phyloP scores from a whole-genome alignment of 1,140 invertebrate genomes.

The Nasonia longicornis region DNA sequence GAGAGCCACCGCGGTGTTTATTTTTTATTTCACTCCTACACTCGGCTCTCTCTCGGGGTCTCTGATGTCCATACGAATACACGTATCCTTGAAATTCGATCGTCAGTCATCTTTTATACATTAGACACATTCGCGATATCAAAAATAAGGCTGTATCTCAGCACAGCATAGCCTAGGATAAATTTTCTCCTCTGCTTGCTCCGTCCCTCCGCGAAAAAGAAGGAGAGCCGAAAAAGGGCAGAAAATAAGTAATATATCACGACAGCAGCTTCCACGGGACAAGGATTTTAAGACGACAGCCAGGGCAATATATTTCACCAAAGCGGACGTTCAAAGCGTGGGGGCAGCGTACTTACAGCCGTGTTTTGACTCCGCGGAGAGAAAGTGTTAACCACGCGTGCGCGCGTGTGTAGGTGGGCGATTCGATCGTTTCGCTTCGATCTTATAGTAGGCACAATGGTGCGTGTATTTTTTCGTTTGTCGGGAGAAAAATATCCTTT shows the following conservation, averaged over 20 bases:
- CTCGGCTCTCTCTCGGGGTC: too few relatives aligned
- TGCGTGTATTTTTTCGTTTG: too few relatives aligned
- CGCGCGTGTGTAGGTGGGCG: neutral
- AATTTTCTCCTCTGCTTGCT: constrained; percentile 9
- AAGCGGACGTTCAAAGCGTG: constrained; percentile 34
- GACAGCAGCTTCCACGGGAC: constrained; percentile 18
- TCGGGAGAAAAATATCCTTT: too few relatives aligned
- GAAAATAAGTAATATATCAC: constrained; percentile 46
- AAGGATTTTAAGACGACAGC: constrained; percentile 41
- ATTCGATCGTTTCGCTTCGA: constrained; percentile 24
- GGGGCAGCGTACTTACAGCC: constrained; percentile 29
- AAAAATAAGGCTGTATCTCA: neutral
- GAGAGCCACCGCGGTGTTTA: too few relatives aligned
- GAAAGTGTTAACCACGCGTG: neutral
- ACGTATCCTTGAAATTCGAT: too few relatives aligned
- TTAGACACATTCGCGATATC: neutral
- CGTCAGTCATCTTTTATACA: too few relatives aligned
- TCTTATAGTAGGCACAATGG: neutral
- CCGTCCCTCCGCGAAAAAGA: too few relatives aligned
- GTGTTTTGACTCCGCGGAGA: constrained; percentile 12
- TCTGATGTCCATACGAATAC: too few relatives aligned
- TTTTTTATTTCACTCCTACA: too few relatives aligned
- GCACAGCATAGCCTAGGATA: neutral
- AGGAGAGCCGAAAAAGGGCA: neutral
- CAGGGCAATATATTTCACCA: constrained; percentile 39